Base-by-base conservation (phyloP, 2,888 invertebrate species). In the Temnothorax ravouxi region DNA sequence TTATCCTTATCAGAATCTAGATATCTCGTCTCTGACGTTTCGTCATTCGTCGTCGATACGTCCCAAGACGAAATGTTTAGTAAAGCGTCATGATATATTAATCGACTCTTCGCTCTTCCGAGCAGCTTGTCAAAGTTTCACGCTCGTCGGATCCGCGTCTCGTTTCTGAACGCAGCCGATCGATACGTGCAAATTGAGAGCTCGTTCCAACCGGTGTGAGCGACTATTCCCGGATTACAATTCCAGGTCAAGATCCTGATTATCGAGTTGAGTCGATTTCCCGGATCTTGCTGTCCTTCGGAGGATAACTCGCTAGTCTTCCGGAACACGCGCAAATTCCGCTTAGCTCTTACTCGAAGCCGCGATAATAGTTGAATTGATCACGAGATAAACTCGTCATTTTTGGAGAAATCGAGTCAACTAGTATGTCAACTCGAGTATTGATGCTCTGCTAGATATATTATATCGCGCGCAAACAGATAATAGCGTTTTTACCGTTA, bases 231-330 rank as follows among this genome's bases (percentile, higher is more conserved):
- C 50, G 52, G 66, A 79, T 83, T 83, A 80, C 83, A 52, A 81
- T 84, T 84, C 38, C 83, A 84, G 83, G 83, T 84, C 83, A 84
- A 81, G 83, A 84, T 80, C 71, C 81, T 64, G 69, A 71, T 84
- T 61, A 71, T 71, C 50, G 80, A 81, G 62, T 61, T 44, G 52
- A 81, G 76, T 64, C 44, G 76, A 75, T 54, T 47, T 80, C 62
- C 34, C 34, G 44, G 47, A 79, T 71, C 47, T 25, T 38, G 50
- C 50, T 38, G 21, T 71, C 59, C 44, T 34, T n/a, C n/a, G 25
- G 41, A 13, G n/a, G 29, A 38, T 41, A 52, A 77, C 15, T 59
- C 15, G 34, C 56, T 47, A 44, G 44, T 71, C 21, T 59, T 47
- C 47, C 25, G 62, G 62, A 62, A 76, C 71, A 59, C 47, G 71